phyloP scores from a whole-genome alignment of 2,888 invertebrate genomes.

The Carpatolechia fugitivella region DNA sequence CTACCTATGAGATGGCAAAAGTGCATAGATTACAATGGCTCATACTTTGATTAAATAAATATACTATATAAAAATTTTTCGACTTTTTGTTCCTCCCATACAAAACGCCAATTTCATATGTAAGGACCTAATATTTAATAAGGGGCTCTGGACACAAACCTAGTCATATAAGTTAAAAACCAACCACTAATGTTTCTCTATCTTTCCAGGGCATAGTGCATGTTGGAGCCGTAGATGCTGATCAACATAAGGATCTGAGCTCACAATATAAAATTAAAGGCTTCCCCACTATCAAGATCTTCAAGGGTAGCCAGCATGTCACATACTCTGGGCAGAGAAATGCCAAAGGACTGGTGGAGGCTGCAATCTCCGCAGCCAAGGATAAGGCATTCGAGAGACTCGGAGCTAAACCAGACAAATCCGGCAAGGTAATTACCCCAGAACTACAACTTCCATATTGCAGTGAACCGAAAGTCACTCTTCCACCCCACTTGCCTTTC shows the following conservation, averaged over 20 bases:
- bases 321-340: slow-evolving; percentile 92
- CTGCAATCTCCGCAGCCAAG: slow-evolving; percentile 87
- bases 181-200: slow-evolving; percentile 8
- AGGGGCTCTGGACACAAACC: too few species aligned
- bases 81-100: too few species aligned
- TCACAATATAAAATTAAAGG: slow-evolving; percentile 91
- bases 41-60: too few species aligned
- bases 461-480: not conserved
- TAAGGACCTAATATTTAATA: too few species aligned
- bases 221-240: slow-evolving; percentile 96
- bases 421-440: slow-evolving; percentile 58
- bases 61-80: too few species aligned
- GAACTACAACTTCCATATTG: not conserved
- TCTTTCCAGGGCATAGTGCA: slow-evolving; percentile 89
- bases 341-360: slow-evolving; percentile 92
- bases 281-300: slow-evolving; percentile 98
- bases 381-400: slow-evolving; percentile 85
- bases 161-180: too few species aligned
- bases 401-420: slow-evolving; percentile 78
- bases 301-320: slow-evolving; percentile 91
- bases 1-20: too few species aligned
- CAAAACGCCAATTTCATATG: too few species aligned
- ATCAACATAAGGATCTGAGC: slow-evolving; percentile 90
- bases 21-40: too few species aligned
- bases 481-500: not conserved